Conservation (phyloP, 2,113 vertebrate species). For the Rhabdornis inornatus region DNA sequence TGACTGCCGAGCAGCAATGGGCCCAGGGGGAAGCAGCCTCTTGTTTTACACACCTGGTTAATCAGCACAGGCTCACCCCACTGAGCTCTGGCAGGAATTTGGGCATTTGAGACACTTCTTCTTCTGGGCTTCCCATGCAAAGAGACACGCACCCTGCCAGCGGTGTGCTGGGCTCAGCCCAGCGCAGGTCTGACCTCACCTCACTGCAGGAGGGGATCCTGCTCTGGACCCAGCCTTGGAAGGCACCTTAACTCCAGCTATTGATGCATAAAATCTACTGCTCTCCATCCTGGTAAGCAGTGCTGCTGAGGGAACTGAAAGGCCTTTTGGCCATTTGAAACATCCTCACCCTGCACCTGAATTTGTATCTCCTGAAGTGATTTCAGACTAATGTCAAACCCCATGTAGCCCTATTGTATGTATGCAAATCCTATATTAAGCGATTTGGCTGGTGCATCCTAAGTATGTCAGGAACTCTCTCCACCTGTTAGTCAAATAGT, state of each 20-base stretch:
- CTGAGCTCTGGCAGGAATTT: background rate
- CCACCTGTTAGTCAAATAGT: background rate
- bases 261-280: background rate
- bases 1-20: rapidly evolving
- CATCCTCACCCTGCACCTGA: background rate
- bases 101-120: background rate
- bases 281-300: background rate
- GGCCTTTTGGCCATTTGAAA: background rate
- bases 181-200: background rate
- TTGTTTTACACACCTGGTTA: background rate
- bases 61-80: background rate
- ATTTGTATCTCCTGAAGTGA: rapidly evolving
- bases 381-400: background rate
- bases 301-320: background rate
- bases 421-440: background rate
- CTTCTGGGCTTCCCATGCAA: background rate
- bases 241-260: background rate
- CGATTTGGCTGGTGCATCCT: background rate
- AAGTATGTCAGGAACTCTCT: background rate
- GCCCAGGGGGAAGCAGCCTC: background rate
- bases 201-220: background rate
- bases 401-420: background rate
- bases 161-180: rapidly evolving
- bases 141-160: background rate
- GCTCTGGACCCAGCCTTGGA: background rate